Conservation (phyloP, 1,140 invertebrate species). For the Helicoverpa armigera region DNA sequence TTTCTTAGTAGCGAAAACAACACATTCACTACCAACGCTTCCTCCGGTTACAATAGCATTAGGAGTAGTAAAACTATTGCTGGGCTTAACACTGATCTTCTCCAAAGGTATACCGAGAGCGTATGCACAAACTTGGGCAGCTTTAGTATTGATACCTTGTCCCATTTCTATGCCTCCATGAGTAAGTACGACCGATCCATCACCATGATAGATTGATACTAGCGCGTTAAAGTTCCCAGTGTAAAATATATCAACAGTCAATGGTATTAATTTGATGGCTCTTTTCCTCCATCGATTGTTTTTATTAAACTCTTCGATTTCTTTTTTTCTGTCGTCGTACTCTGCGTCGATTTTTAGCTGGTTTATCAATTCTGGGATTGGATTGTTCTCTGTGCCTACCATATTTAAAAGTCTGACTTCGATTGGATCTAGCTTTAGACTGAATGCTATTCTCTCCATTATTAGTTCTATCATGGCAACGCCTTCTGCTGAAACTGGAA, state of each 20-base stretch:
- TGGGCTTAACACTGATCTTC: conserved; percentile 90
- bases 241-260: conserved; percentile 89
- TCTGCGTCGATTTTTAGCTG: conserved; percentile 88
- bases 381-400: conserved; percentile 76
- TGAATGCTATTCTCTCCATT: conserved; percentile 93
- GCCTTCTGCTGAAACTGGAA: conserved; percentile 89
- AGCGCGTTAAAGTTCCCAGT: conserved; percentile 88
- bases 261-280: conserved; percentile 89
- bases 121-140: conserved; percentile 91
- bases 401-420: conserved; percentile 90
- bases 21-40: conserved; percentile 85
- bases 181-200: conserved; percentile 91
- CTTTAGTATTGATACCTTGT: conserved; percentile 93
- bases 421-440: conserved; percentile 89
- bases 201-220: conserved; percentile 91
- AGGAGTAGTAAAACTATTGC: conserved; percentile 88
- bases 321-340: conserved; percentile 87
- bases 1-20: conserved; percentile 88
- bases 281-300: conserved; percentile 93
- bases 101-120: conserved; percentile 90
- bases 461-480: conserved; percentile 91
- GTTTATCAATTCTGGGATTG: conserved; percentile 87
- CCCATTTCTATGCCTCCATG: conserved; percentile 95
- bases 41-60: conserved; percentile 90
- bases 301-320: conserved; percentile 89